Percentiles rank a stretch among this genome's conserved stretches.
Conservation (phyloP, 35 echinoderm and acorn worm species). For the Hemicentrotus pulcherrimus region DNA sequence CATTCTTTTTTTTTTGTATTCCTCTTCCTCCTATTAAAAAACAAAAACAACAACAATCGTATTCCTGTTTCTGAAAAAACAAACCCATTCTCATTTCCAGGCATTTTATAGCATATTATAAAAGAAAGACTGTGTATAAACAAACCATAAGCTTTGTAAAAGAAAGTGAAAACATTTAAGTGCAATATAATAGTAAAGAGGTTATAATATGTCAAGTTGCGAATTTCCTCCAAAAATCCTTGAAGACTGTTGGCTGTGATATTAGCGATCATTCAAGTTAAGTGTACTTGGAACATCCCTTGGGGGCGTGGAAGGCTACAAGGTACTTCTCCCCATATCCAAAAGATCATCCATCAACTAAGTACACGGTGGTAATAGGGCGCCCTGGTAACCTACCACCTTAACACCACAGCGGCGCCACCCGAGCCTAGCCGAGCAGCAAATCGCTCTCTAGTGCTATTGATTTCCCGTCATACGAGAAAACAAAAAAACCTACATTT, state of each 20-base stretch:
- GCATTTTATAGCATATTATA: too few species aligned
- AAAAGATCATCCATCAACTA: background rate
- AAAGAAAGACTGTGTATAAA: too few species aligned
- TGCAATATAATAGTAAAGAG: background rate
- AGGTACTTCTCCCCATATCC: background rate
- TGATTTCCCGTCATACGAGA: constrained; percentile 13
- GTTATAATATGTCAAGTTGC: background rate
- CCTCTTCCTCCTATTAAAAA: too few species aligned
- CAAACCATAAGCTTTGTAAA: too few species aligned
- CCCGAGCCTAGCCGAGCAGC: background rate
- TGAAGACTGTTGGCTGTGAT: background rate
- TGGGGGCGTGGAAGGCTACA: background rate
- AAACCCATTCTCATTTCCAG: too few species aligned
- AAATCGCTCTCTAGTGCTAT: constrained; percentile 49
- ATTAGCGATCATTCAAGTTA: background rate
- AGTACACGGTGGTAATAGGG: background rate
- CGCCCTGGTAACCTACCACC: background rate
- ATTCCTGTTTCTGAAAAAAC: too few species aligned
- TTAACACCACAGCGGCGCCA: constrained; percentile 26
- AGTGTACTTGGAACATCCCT: background rate
- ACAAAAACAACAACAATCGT: too few species aligned
- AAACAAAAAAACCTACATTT: constrained; percentile 22
- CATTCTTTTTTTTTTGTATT: too few species aligned
- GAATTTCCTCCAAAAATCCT: background rate
- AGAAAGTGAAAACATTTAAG: background rate